These are phyloP conservation scores for Ammodramus savannarum DNA, from an alignment of 2,113 vertebrate genomes.

Conservation along the genomic window DNA sequence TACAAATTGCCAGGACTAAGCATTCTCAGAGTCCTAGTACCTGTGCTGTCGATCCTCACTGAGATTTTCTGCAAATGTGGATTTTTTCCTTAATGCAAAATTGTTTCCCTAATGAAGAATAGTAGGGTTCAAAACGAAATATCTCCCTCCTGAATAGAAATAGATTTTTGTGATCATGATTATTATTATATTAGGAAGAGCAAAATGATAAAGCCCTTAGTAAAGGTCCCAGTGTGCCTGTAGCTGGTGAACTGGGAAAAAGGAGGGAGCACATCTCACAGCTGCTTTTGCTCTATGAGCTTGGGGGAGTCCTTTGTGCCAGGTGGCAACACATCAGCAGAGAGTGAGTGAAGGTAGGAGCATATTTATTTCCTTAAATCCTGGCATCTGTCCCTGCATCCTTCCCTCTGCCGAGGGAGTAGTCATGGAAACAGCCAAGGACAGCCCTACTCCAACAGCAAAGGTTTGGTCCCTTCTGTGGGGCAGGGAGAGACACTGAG, in stretches of 20 bases:
- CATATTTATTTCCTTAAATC: slow-evolving; percentile 33
- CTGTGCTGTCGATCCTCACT: not conserved
- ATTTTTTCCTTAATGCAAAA: not conserved
- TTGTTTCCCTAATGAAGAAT: not conserved
- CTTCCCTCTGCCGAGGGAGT: not conserved
- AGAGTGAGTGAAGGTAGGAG: slow-evolving; percentile 26
- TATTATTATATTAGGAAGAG: not conserved
- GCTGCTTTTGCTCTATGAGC: not conserved
- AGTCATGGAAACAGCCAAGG: slow-evolving; percentile 61
- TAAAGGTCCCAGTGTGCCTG: not conserved
- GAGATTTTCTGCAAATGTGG: not conserved
- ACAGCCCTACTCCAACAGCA: slow-evolving; percentile 10
- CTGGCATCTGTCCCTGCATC: not conserved
- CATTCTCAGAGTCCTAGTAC: not conserved
- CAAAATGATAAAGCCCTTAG: not conserved
- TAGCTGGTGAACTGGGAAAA: not conserved
- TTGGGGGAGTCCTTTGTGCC: not conserved
- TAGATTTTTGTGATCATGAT: not conserved
- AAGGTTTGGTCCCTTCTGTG: not conserved
- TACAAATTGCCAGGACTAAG: not conserved
- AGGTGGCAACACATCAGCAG: not conserved
- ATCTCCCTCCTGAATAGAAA: not conserved
- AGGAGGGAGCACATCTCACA: not conserved
- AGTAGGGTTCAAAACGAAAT: not conserved
- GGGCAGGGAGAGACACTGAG: not conserved